Percentiles rank a stretch among this genome's conserved stretches.
These are phyloP conservation scores for Rhyzopertha dominica DNA, from an alignment of 1,140 invertebrate species.

Conservation along the genomic window DNA sequence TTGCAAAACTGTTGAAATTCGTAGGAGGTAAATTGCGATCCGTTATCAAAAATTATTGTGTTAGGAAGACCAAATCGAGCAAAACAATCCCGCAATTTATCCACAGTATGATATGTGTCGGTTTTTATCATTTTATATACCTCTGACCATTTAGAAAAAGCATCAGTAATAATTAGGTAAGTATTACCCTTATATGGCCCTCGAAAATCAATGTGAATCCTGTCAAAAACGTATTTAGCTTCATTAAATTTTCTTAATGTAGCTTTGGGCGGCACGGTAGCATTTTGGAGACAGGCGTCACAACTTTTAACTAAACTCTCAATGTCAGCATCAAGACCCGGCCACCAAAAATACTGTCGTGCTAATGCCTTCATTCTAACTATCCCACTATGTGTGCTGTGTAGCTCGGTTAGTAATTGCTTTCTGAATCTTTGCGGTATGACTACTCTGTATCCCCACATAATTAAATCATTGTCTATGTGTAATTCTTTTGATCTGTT, in stretches of 20 bases:
- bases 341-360: constrained; percentile 14
- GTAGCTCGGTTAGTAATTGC: constrained; percentile 2
- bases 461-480: no score
- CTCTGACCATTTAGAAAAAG: constrained; percentile 13
- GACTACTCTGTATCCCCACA: constrained; percentile 13
- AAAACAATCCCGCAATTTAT: constrained; percentile 7
- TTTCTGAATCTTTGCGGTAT: constrained; percentile 6
- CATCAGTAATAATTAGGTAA: constrained; percentile 13
- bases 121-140: constrained; percentile 8
- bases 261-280: constrained; percentile 8
- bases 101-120: not conserved
- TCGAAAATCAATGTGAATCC: constrained; percentile 14
- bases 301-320: constrained; percentile 10
- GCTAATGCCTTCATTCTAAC: constrained; percentile 12
- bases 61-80: constrained; percentile 35
- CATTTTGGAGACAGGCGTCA: constrained; percentile 8
- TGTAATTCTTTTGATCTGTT: no score
- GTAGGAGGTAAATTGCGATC: constrained; percentile 28
- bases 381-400: constrained; percentile 8
- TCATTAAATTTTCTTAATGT: constrained; percentile 5
- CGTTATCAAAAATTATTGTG: constrained; percentile 39
- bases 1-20: constrained; percentile 36
- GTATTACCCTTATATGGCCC: constrained; percentile 9
- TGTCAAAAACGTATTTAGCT: constrained; percentile 4
- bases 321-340: constrained; percentile 12